Percentiles rank a stretch among this genome's conserved stretches.
Evolutionary conservation across 2,888 invertebrate species (phyloP).

Genomic region (Eristalis arbustorum): DNA sequence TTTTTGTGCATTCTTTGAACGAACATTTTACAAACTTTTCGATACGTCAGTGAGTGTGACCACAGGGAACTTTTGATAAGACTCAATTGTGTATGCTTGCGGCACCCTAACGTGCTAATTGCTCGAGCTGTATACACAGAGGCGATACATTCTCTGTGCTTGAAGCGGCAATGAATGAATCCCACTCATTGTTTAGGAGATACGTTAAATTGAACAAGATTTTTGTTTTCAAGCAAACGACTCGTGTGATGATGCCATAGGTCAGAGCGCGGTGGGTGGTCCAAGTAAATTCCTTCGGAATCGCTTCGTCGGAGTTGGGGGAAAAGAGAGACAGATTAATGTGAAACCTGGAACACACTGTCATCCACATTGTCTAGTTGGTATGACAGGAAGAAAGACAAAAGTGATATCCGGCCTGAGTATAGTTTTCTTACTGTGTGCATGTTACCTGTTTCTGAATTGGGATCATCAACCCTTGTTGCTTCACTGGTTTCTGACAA

Average conservation of each 20-base stretch:
- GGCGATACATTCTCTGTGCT: constrained; percentile 11
- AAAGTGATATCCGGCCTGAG: neutral
- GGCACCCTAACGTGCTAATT: constrained; percentile 46
- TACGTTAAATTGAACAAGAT: constrained; percentile 1
- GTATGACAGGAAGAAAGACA: neutral
- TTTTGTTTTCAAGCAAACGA: neutral
- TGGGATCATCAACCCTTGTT: too few species aligned
- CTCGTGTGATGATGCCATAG: neutral
- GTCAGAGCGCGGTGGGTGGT: neutral
- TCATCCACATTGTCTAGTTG: neutral
- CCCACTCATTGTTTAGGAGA: constrained; percentile 29
- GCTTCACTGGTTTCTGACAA: too few species aligned
- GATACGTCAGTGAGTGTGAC: constrained; percentile 40
- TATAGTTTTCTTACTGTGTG: neutral
- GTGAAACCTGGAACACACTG: neutral
- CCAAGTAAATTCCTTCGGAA: neutral
- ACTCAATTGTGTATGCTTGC: neutral
- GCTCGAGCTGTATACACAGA: constrained; percentile 15
- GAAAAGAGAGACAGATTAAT: neutral
- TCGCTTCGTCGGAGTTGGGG: neutral
- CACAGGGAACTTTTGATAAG: constrained; percentile 53
- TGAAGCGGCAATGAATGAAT: constrained; percentile 16
- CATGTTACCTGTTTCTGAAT: too few species aligned
- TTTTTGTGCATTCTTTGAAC: neutral
- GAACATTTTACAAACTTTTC: constrained; percentile 42